These are phyloP conservation scores for Archips crataeganus DNA, from an alignment of 2,888 invertebrate genomes.

Conservation along the genomic window DNA sequence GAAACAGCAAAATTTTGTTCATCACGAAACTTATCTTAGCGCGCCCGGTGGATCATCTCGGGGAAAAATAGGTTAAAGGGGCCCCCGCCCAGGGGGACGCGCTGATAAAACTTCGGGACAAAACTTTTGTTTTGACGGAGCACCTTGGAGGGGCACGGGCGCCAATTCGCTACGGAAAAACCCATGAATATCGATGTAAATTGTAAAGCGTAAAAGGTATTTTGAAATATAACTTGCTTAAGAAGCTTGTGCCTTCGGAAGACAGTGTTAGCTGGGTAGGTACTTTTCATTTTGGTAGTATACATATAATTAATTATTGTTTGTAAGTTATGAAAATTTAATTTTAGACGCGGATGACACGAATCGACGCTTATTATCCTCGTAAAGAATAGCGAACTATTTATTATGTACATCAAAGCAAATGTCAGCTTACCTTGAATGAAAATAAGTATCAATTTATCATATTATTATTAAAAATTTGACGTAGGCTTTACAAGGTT, in stretches of 20 bases:
- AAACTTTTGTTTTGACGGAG: conserved; percentile 82
- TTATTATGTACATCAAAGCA: too few species aligned
- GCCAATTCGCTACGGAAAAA: conserved; percentile 41
- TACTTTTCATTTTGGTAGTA: background rate
- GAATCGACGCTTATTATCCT: too few species aligned
- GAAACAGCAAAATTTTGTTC: conserved; percentile 43
- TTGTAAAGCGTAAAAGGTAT: conserved; percentile 19
- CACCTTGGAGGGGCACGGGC: conserved; percentile 64
- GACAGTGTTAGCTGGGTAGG: background rate
- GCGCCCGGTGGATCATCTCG: conserved; percentile 68
- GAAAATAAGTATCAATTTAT: too few species aligned
- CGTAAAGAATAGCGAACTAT: too few species aligned
- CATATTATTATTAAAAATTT: too few species aligned
- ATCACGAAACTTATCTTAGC: conserved; percentile 50
- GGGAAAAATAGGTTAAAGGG: conserved; percentile 81
- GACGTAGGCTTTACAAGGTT: too few species aligned
- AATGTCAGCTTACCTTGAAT: too few species aligned
- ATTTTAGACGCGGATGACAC: too few species aligned
- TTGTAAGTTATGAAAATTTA: too few species aligned
- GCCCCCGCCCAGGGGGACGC: conserved; percentile 65
- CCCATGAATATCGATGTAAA: conserved; percentile 41
- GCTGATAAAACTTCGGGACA: conserved; percentile 76
- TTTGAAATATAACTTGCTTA: background rate
- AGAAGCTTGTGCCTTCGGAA: background rate
- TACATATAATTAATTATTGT: too few species aligned